Evolutionary conservation across 2,888 invertebrate genomes (phyloP).

Genomic region (Willowsia nigromaculata): DNA sequence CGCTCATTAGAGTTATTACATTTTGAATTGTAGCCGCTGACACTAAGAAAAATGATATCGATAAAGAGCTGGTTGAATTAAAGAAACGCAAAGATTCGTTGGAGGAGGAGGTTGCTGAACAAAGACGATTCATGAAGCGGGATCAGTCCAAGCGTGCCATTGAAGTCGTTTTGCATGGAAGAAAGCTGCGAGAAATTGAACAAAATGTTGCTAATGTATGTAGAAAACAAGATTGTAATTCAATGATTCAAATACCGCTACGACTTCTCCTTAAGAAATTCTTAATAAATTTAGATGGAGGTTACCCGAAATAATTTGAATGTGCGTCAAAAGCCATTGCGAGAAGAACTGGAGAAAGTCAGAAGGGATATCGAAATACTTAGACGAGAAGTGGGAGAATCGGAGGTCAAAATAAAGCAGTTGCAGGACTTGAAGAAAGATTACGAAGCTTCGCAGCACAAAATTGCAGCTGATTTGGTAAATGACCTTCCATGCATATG

Average conservation of each 20-base stretch:
- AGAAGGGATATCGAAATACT: slow-evolving; percentile 4
- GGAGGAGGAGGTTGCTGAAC: slow-evolving; percentile 46
- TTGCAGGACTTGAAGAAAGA: slow-evolving; percentile 31
- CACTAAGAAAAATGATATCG: slow-evolving; percentile 30
- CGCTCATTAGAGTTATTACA: too few species aligned
- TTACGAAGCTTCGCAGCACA: slow-evolving; percentile 6
- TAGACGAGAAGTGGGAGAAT: slow-evolving; percentile 22
- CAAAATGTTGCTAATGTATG: too few species aligned
- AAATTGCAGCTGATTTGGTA: not conserved
- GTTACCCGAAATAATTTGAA: not conserved
- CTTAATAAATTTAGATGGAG: slow-evolving; percentile 28
- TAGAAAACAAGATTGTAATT: too few species aligned
- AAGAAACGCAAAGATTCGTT: slow-evolving; percentile 41
- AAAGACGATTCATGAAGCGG: slow-evolving; percentile 50
- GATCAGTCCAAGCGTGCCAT: slow-evolving; percentile 63
- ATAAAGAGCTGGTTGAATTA: slow-evolving; percentile 12
- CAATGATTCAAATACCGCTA: too few species aligned
- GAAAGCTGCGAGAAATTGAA: slow-evolving; percentile 49
- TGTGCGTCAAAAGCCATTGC: slow-evolving; percentile 1
- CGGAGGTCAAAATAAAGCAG: not conserved
- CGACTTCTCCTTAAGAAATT: too few species aligned
- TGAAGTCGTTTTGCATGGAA: slow-evolving; percentile 61
- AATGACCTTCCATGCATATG: too few species aligned
- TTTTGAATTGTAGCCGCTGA: slow-evolving; percentile 48
- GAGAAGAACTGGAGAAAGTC: not conserved